A percentile compares a stretch with the other conserved stretches of the same genome.
Conservation (phyloP, 2,888 invertebrate species). For the Zaprionus bogoriensis region DNA sequence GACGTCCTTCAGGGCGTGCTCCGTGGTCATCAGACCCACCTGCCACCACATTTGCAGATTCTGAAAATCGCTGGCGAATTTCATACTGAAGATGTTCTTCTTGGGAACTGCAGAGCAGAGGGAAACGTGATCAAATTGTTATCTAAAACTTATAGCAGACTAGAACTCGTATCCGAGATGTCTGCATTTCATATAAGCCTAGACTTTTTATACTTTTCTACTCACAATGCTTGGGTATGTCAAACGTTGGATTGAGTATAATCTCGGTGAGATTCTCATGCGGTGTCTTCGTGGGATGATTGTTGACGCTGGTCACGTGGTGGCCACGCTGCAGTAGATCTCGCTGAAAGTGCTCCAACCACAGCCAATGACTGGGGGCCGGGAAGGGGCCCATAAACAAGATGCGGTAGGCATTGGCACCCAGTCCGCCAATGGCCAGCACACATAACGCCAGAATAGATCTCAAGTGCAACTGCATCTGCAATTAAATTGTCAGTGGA, state of each 20-base stretch:
- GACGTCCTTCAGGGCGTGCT: constrained; percentile 77
- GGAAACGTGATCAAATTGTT: too few species aligned
- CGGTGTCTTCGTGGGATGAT: constrained; percentile 80
- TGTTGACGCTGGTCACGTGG: constrained; percentile 81
- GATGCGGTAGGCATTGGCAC: constrained; percentile 65
- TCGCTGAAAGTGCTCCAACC: constrained; percentile 81
- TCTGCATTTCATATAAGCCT: too few species aligned
- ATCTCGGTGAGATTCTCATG: constrained; percentile 83
- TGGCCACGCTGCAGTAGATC: constrained; percentile 82
- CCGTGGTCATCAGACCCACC: constrained; percentile 76
- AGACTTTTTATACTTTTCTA: constrained; percentile 1
- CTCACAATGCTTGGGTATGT: constrained; percentile 81
- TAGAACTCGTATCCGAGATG: too few species aligned
- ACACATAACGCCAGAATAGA: constrained; percentile 38
- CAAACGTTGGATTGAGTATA: constrained; percentile 79
- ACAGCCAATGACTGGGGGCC: constrained; percentile 83
- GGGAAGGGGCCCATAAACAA: constrained; percentile 82
- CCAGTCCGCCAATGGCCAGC: constrained; percentile 24
- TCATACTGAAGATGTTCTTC: constrained; percentile 79
- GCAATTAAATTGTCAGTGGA: constrained; percentile 39
- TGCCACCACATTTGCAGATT: constrained; percentile 80
- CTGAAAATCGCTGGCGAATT: constrained; percentile 79
- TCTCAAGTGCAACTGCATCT: constrained; percentile 50
- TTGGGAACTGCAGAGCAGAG: constrained; percentile 73
- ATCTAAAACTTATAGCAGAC: too few species aligned